Conservation (phyloP, 2,888 invertebrate species). For the Apeira syringaria region DNA sequence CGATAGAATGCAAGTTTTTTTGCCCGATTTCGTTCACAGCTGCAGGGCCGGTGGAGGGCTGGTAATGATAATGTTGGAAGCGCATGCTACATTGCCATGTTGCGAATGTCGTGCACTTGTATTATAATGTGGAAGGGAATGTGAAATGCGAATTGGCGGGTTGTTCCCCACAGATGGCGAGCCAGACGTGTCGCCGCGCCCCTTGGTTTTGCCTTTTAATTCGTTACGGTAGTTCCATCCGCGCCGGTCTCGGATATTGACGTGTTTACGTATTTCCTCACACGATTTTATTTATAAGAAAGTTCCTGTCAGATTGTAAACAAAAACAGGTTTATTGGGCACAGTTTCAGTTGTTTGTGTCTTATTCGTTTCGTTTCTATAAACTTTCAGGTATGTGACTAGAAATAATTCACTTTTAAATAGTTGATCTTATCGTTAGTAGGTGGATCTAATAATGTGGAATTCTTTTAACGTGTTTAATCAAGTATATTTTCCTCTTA, state of each 20-base stretch:
- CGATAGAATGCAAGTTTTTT: conserved; percentile 47
- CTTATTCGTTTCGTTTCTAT: conserved; percentile 46
- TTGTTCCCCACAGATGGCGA: conserved; percentile 60
- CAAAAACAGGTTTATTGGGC: conserved; percentile 11
- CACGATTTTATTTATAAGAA: conserved; percentile 23
- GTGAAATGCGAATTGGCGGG: conserved; percentile 52
- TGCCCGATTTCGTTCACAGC: conserved; percentile 47
- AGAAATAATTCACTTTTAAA: background rate
- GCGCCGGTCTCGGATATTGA: conserved; percentile 56
- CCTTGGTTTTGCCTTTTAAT: conserved; percentile 58
- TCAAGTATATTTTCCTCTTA: too few relatives aligned
- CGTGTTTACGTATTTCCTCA: conserved; percentile 45
- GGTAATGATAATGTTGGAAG: conserved; percentile 48
- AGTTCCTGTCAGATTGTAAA: conserved; percentile 16
- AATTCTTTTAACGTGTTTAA: background rate
- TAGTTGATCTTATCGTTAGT: background rate
- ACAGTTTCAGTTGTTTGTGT: conserved; percentile 12
- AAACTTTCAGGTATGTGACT: conserved; percentile 44
- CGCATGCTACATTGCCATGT: conserved; percentile 56
- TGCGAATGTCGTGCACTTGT: conserved; percentile 38
- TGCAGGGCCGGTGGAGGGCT: conserved; percentile 56
- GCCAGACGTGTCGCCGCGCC: conserved; percentile 55
- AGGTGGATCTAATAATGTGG: background rate
- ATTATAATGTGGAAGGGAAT: conserved; percentile 51
- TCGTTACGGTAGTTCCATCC: conserved; percentile 66